Conservation (phyloP, 2,113 vertebrate species). For the Eurypyga helias region DNA sequence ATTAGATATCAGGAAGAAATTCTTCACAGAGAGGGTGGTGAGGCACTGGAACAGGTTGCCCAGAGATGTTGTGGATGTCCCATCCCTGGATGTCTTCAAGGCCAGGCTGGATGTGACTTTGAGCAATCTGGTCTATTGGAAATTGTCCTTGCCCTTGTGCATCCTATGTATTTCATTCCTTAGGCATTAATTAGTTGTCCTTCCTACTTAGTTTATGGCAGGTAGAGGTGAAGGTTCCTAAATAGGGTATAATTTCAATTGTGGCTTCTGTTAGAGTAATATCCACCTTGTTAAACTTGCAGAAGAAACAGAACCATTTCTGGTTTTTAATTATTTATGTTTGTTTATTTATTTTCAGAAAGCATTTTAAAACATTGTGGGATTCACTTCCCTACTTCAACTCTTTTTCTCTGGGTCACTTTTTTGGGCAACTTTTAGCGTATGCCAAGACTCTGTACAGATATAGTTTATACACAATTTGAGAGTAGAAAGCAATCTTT, state of each 20-base stretch:
- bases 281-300: background rate
- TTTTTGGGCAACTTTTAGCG: background rate
- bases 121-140: too few relatives aligned
- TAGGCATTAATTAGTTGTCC: background rate
- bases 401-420: background rate
- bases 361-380: background rate
- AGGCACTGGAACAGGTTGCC: too few relatives aligned
- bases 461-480: background rate
- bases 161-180: background rate
- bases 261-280: background rate
- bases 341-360: background rate
- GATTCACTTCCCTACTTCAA: background rate
- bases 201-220: background rate
- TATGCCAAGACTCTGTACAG: background rate
- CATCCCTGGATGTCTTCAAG: too few relatives aligned
- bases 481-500: background rate
- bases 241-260: background rate
- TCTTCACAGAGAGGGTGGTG: too few relatives aligned
- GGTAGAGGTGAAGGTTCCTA: background rate
- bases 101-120: too few relatives aligned
- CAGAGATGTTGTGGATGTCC: too few relatives aligned
- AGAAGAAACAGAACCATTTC: background rate
- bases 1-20: too few relatives aligned
- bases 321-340: background rate
- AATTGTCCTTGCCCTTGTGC: background rate